A percentile compares a stretch with the other conserved stretches of the same genome.
Evolutionary conservation across 1,140 invertebrate genomes (phyloP).

Genomic region (Hylaeus volcanicus): DNA sequence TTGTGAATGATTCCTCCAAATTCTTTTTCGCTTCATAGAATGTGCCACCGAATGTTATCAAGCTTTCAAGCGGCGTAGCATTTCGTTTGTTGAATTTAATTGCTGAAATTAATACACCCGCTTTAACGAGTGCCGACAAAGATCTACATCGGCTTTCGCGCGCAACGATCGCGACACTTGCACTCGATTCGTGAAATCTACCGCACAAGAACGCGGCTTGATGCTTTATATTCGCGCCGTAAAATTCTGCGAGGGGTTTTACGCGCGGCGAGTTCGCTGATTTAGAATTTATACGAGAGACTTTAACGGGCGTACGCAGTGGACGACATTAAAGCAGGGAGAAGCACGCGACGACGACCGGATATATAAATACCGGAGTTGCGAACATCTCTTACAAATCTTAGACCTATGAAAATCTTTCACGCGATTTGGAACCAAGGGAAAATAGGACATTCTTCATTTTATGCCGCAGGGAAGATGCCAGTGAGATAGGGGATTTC

Average conservation of each 20-base stretch:
- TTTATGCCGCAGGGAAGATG: too few species aligned
- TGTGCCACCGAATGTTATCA: not conserved
- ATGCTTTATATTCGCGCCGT: slow-evolving; percentile 58
- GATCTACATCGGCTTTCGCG: not conserved
- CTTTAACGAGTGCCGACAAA: not conserved
- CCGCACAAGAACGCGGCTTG: slow-evolving; percentile 58
- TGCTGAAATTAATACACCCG: slow-evolving; percentile 27
- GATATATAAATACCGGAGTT: slow-evolving; percentile 68
- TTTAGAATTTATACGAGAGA: slow-evolving; percentile 72
- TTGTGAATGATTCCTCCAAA: too few species aligned
- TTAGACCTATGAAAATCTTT: slow-evolving; percentile 28
- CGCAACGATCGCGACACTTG: slow-evolving; percentile 62
- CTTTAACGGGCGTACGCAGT: slow-evolving; percentile 67
- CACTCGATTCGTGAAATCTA: slow-evolving; percentile 57
- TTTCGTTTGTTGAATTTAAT: not conserved
- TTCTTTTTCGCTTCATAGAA: too few species aligned
- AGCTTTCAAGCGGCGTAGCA: not conserved
- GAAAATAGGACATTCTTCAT: too few species aligned
- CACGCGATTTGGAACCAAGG: too few species aligned
- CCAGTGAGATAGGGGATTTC: too few species aligned
- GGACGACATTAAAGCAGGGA: slow-evolving; percentile 62
- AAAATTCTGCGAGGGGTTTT: slow-evolving; percentile 69
- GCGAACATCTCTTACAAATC: slow-evolving; percentile 36
- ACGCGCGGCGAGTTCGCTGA: slow-evolving; percentile 65
- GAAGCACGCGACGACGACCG: slow-evolving; percentile 57